Evolutionary conservation across 2,888 invertebrate species (phyloP), one percentile per base, ranked within the genome.

Genomic region (Thyatira batis): DNA sequence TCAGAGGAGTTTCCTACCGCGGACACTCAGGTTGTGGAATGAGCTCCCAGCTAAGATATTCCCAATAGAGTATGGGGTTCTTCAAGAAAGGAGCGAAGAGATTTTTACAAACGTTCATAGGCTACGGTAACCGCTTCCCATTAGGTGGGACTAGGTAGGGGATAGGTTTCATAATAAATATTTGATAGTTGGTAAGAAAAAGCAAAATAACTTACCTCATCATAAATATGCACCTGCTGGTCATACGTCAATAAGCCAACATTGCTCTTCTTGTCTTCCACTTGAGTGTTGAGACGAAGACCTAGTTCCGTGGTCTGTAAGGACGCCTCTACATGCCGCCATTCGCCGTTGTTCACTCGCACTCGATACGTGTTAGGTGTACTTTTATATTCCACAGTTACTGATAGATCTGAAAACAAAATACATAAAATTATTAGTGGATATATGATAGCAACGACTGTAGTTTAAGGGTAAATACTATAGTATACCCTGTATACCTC

Each of bases 371-470:
- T 67, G 63, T 87, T 83, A 0, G 85, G 83, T 1, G 65, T 48
- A 21, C 84, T 90, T 23, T 85, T 75, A 65, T 93, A 94, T 73
- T 93, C 93, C 0, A 95, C 90, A 57, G 92, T 89, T 13, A 95
- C 92, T 57, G 82, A 81, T 48, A 91, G 62, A 65, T 93, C 94
- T 94, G 77, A 17, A 73, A 80, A 52, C 25, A 52, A 53, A 50
- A 55, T n/a, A n/a, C n/a, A n/a, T n/a, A n/a, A 10, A 3, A 33
- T 6, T 6, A 23, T 23, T 23, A 23, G 3, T 23, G 23, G 6
- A 23, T 23, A 23, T 45, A 11, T 25, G 3, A 8, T 25, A 20
- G 17, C 27, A n/a, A n/a, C n/a, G n/a, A n/a, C n/a, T n/a, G n/a
- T n/a, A n/a, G n/a, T n/a, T n/a, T n/a, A n/a, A n/a, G 20, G 10